Evolutionary conservation across 2,113 vertebrate species (phyloP), one percentile per base, ranked within the genome.

Genomic region (Turdus rufiventris): DNA sequence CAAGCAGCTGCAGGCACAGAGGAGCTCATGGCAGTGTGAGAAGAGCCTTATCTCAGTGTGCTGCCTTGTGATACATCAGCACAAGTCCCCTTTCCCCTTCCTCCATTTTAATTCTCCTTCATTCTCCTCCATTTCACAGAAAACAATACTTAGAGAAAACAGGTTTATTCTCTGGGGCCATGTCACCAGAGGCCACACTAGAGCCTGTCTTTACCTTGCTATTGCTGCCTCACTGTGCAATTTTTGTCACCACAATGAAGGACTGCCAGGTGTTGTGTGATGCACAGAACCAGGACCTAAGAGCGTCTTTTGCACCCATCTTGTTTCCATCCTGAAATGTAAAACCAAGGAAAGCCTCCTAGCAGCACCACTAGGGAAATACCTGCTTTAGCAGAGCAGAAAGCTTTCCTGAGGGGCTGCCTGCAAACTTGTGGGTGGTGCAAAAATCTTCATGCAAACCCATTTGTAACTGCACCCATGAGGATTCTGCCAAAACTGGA

Each of bases 201-300:
- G 38, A 88, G 36, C 63, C 45, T 60, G 20, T 16, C 38, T 62
- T 78, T 29, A 50, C 61, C 48, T 33, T 47, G 19, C 34, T 48
- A 4, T 82, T 13, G n/a, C 68, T 50, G 47, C 21, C 24, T 18
- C 54, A 3, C 16, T 1, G 2, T 11, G 18, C 34, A 7, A 1
- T 45, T 48, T 60, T 33, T 57, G 26, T 50, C 51, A 12, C 36
- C 34, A 14, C 34, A 9, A 5, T 9, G 20, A 24, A 36, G 73
- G 29, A 10, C 45, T 5, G 14, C 18, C 20, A 24, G 45, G 25
- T 11, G 21, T 3, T 38, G n/a, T 2, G 2, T 26, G 65, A 36
- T 36, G 21, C 60, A 29, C 43, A 58, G 48, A 89, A 8, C 51
- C 57, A 25, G 50, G 29, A 45, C 18, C 6, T 1, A 5, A 56